Evolutionary conservation across 1,140 invertebrate species (phyloP), one percentile per base, ranked within the genome.

Genomic region (Heliconius hewitsoni): DNA sequence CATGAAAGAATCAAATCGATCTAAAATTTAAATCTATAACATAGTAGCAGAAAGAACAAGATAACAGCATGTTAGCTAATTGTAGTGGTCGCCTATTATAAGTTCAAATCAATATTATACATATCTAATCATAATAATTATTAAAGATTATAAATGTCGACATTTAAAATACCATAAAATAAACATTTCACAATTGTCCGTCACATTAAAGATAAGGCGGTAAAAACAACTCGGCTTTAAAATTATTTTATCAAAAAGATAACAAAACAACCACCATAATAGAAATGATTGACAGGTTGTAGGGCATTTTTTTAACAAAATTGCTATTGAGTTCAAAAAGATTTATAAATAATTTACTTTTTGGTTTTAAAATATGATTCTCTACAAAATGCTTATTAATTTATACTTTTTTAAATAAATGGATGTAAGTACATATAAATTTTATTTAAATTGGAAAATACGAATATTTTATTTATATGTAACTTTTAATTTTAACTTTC

Each of bases 131-230:
- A 23, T 37, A 37, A 37, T 6, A 37, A 1, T 8, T 37, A 1
- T 37, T 6, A 37, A 37, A 37, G 34, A 37, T 37, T 37, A 37
- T 37, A 37, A 37, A 37, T 6, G 34, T 37, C 34, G 34, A 37
- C 34, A 74, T 37, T 75, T 71, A 75, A 79, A 71, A 75, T 74
- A 71, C 52, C 73, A 75, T 70, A 52, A 73, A 46, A 60, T 71
- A 57, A 57, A 57, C 55, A 57, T 66, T 73, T 77, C 73, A 80
- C 81, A 76, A 79, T 81, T 81, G 75, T 75, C 71, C 71, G 71
- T 81, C 78, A 81, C 72, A 79, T 79, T 42, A 70, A 79, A 83
- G 82, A 83, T 83, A 83, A 79, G 76, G 77, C 46, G 66, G 77
- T 74, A 27, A 66, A 66, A 66, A 66, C 79, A 81, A 71, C 42